Percentiles rank a stretch among this genome's conserved stretches.
phyloP scores from a whole-genome alignment of 2,888 invertebrate species.

The Tholera decimalis region DNA sequence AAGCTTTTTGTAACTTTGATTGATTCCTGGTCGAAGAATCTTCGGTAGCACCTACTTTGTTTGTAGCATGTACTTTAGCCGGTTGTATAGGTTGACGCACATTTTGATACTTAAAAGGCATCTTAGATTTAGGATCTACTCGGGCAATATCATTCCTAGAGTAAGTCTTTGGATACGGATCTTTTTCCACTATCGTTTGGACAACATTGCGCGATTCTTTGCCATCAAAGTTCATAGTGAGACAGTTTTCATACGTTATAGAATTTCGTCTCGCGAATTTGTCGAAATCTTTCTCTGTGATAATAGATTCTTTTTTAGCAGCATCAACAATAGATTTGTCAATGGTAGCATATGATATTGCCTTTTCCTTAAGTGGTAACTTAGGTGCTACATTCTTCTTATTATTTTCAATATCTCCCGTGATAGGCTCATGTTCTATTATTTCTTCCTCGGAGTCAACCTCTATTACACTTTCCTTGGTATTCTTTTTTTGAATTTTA shows the following conservation, averaged over 20 bases:
- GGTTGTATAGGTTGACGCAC: slow-evolving; percentile 67
- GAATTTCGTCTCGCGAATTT: slow-evolving; percentile 88
- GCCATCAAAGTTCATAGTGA: slow-evolving; percentile 82
- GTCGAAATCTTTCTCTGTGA: slow-evolving; percentile 89
- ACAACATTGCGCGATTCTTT: slow-evolving; percentile 81
- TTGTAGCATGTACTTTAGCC: slow-evolving; percentile 68
- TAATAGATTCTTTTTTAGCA: slow-evolving; percentile 79
- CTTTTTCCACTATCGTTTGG: slow-evolving; percentile 80
- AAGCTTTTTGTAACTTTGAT: slow-evolving; percentile 85
- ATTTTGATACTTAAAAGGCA: slow-evolving; percentile 73
- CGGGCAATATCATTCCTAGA: slow-evolving; percentile 75
- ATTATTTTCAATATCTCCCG: slow-evolving; percentile 72
- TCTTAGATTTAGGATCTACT: slow-evolving; percentile 74
- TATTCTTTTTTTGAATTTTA: slow-evolving; percentile 68
- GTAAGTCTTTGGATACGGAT: slow-evolving; percentile 72
- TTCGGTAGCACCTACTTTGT: slow-evolving; percentile 69
- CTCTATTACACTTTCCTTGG: slow-evolving; percentile 68
- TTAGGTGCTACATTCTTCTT: slow-evolving; percentile 62
- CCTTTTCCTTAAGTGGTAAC: slow-evolving; percentile 57
- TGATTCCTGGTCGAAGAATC: slow-evolving; percentile 80
- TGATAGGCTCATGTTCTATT: slow-evolving; percentile 77
- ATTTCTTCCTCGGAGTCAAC: slow-evolving; percentile 78
- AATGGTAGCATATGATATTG: slow-evolving; percentile 37
- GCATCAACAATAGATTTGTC: slow-evolving; percentile 58
- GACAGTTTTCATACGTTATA: slow-evolving; percentile 83